phyloP scores from a whole-genome alignment of 2,888 invertebrate genomes.

The Drosophila neonasuta region DNA sequence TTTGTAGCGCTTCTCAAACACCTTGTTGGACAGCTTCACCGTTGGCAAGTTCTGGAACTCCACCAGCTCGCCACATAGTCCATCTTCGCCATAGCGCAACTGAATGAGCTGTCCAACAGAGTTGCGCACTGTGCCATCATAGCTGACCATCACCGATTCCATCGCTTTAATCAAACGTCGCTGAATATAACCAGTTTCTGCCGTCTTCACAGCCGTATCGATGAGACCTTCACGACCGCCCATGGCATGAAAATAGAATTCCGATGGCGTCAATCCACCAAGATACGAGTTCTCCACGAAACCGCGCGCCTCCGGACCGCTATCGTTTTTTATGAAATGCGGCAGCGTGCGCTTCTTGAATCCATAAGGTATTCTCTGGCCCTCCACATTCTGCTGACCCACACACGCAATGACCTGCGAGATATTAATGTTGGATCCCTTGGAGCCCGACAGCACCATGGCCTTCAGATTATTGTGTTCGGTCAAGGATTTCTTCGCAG shows the following conservation, averaged over 20 bases:
- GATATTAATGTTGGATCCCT: constrained; percentile 99
- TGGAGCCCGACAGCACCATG: constrained; percentile 99
- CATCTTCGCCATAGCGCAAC: constrained; percentile 98
- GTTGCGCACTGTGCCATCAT: constrained; percentile 99
- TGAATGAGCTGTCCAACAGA: constrained; percentile 97
- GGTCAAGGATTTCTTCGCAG: constrained; percentile 99
- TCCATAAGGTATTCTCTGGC: constrained; percentile 99
- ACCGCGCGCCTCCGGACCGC: constrained; percentile 99
- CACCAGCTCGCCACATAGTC: constrained; percentile 97
- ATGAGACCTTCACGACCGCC: constrained; percentile 99
- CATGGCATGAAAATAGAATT: constrained; percentile 99
- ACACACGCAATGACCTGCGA: constrained; percentile 99
- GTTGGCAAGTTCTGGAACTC: constrained; percentile 98
- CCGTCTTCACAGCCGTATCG: constrained; percentile 99
- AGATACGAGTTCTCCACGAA: constrained; percentile 99
- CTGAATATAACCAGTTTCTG: constrained; percentile 99
- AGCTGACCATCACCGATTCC: constrained; percentile 99
- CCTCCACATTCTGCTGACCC: constrained; percentile 99
- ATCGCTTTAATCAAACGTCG: constrained; percentile 99
- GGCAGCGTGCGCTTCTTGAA: constrained; percentile 99
- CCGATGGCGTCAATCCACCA: constrained; percentile 98
- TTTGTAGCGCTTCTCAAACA: constrained; percentile 97
- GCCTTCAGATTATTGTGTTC: constrained; percentile 99
- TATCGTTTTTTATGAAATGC: constrained; percentile 99
- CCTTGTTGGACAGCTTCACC: constrained; percentile 93